Percentiles rank a stretch among this genome's conserved stretches.
Evolutionary conservation across 2,888 invertebrate genomes (phyloP).

Genomic region (Dynastes maya): DNA sequence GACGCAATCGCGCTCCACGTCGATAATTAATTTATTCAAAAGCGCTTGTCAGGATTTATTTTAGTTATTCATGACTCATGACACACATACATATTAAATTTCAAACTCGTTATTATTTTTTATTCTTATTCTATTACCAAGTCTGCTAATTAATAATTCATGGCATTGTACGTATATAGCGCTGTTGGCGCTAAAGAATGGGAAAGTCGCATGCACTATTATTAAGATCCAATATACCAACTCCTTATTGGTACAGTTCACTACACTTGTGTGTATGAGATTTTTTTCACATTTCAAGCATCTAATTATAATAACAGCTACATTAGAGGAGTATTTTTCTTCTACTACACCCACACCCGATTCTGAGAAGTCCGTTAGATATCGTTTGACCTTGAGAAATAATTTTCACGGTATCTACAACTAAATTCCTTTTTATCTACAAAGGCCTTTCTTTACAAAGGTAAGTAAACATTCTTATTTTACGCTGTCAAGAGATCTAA

Average conservation of each 20-base stretch:
- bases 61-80: slow-evolving; percentile 39
- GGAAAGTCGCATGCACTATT: slow-evolving; percentile 18
- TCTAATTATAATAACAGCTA: too few species aligned
- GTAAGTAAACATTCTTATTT: too few species aligned
- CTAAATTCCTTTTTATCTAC: too few species aligned
- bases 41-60: slow-evolving; percentile 13
- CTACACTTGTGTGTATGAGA: slow-evolving; percentile 2
- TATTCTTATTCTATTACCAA: slow-evolving; percentile 25
- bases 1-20: slow-evolving; percentile 13
- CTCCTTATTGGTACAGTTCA: background rate
- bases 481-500: too few species aligned
- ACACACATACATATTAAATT: slow-evolving; percentile 28
- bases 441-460: too few species aligned
- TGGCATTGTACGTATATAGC: slow-evolving; percentile 8
- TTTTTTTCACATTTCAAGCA: background rate
- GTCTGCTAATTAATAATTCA: slow-evolving; percentile 37
- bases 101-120: slow-evolving; percentile 18
- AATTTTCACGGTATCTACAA: too few species aligned
- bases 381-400: too few species aligned
- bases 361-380: background rate
- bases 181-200: slow-evolving; percentile 32
- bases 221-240: slow-evolving; percentile 6
- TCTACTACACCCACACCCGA: background rate
- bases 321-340: too few species aligned
- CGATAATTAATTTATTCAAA: slow-evolving; percentile 29